Evolutionary conservation across 2,797 vertebrate species (phyloP).

Genomic region (Ammospiza maritima): DNA sequence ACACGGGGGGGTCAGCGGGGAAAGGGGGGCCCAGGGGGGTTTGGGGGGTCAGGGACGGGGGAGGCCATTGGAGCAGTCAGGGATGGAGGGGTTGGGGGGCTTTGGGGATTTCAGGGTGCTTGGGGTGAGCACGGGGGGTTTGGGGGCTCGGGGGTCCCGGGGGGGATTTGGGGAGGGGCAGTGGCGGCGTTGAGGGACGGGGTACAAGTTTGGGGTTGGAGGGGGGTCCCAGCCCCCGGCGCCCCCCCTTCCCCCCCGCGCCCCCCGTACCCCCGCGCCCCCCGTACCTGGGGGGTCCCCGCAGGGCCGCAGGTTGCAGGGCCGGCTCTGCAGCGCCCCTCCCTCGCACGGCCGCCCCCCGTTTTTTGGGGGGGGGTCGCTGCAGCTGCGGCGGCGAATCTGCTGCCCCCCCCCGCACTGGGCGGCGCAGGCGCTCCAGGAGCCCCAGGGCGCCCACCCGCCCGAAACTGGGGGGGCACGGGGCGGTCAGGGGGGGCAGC

Average conservation of each 20-base stretch:
- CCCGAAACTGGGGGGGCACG: slow-evolving; percentile 52
- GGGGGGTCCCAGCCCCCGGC: neutral
- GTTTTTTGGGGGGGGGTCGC: slow-evolving; percentile 88
- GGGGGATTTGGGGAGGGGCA: neutral
- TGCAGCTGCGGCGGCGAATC: slow-evolving; percentile 82
- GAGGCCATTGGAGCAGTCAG: too few species aligned
- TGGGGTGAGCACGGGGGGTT: too few species aligned
- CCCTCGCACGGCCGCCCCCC: slow-evolving; percentile 83
- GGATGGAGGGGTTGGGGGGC: too few species aligned
- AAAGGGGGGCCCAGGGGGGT: too few species aligned
- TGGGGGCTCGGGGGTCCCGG: too few species aligned
- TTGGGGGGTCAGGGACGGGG: too few species aligned
- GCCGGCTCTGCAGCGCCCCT: slow-evolving; percentile 79
- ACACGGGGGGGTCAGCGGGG: too few species aligned
- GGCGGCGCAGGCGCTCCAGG: slow-evolving; percentile 84
- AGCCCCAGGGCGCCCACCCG: slow-evolving; percentile 84
- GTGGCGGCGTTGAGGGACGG: neutral
- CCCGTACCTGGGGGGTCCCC: slow-evolving; percentile 52
- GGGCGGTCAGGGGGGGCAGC: neutral
- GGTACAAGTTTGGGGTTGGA: too few species aligned
- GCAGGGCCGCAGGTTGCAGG: slow-evolving; percentile 85
- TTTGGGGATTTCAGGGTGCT: too few species aligned
- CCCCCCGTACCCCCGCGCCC: too few species aligned
- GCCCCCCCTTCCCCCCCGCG: too few species aligned
- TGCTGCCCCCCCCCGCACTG: slow-evolving; percentile 81